phyloP scores from a whole-genome alignment of 2,888 invertebrate species.

The Dorcus parallelipipedus region DNA sequence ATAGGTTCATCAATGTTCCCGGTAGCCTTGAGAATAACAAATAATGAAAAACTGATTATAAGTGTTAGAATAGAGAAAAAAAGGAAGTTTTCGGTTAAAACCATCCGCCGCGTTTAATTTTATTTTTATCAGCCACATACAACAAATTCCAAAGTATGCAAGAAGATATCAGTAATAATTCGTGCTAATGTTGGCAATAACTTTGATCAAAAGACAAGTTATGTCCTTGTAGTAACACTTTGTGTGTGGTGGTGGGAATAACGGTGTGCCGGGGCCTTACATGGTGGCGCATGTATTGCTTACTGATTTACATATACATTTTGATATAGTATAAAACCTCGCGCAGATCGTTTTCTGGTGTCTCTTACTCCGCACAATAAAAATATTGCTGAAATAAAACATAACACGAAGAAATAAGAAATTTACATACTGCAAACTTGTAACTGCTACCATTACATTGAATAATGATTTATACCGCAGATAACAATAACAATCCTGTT shows the following conservation, averaged over 20 bases:
- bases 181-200: slow-evolving; percentile 44
- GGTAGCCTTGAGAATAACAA: too few relatives aligned
- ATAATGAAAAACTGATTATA: too few relatives aligned
- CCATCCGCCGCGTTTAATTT: background rate
- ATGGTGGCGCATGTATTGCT: slow-evolving; percentile 33
- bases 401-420: slow-evolving; percentile 10
- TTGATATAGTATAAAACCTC: slow-evolving; percentile 14
- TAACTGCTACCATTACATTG: slow-evolving; percentile 22
- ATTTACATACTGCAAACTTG: slow-evolving; percentile 18
- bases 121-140: background rate
- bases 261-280: slow-evolving; percentile 23
- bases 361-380: background rate
- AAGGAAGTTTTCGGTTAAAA: background rate
- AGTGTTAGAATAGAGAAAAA: too few relatives aligned
- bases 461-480: background rate
- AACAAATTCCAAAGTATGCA: slow-evolving; percentile 28
- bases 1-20: background rate
- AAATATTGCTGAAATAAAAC: slow-evolving; percentile 12
- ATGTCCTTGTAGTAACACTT: slow-evolving; percentile 40
- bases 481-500: slow-evolving; percentile 1
- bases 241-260: slow-evolving; percentile 40
- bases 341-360: background rate
- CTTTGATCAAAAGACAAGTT: slow-evolving; percentile 38
- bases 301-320: slow-evolving; percentile 36
- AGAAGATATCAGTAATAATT: slow-evolving; percentile 44